These are phyloP conservation scores for Cosmopolites sordidus DNA, from an alignment of 2,888 invertebrate genomes.

Conservation along the genomic window DNA sequence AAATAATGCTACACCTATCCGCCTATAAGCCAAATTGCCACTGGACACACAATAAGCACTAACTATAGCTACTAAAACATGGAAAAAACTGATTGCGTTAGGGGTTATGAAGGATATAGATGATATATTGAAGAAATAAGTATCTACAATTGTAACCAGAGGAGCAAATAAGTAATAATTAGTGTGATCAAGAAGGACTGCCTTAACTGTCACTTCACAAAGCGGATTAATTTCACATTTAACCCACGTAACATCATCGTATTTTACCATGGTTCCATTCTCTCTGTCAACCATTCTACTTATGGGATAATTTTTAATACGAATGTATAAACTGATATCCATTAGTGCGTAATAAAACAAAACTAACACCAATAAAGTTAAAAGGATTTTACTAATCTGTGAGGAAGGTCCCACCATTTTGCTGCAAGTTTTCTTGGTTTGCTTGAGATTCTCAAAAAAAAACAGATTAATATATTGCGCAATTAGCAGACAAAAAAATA, in stretches of 20 bases:
- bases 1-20: slow-evolving; percentile 72
- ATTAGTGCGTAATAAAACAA: slow-evolving; percentile 65
- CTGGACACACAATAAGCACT: slow-evolving; percentile 73
- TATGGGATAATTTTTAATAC: slow-evolving; percentile 66
- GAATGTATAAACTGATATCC: slow-evolving; percentile 67
- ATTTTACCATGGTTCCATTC: slow-evolving; percentile 40
- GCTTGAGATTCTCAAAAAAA: background rate
- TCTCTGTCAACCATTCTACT: slow-evolving; percentile 48
- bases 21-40: slow-evolving; percentile 65
- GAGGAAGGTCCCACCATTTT: slow-evolving; percentile 70
- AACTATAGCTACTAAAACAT: slow-evolving; percentile 66
- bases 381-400: slow-evolving; percentile 66
- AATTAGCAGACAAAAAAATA: too few species aligned
- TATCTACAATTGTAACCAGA: slow-evolving; percentile 68
- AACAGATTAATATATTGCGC: too few species aligned
- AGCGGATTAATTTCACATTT: slow-evolving; percentile 69
- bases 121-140: slow-evolving; percentile 50
- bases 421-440: background rate
- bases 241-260: slow-evolving; percentile 58
- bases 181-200: slow-evolving; percentile 74
- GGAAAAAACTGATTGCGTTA: slow-evolving; percentile 77
- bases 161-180: slow-evolving; percentile 83
- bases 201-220: slow-evolving; percentile 79
- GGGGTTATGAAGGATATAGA: slow-evolving; percentile 62
- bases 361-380: slow-evolving; percentile 55